Evolutionary conservation across 1,140 invertebrate genomes (phyloP), one percentile per base, ranked within the genome.

Genomic region (Bombus vancouverensis): DNA sequence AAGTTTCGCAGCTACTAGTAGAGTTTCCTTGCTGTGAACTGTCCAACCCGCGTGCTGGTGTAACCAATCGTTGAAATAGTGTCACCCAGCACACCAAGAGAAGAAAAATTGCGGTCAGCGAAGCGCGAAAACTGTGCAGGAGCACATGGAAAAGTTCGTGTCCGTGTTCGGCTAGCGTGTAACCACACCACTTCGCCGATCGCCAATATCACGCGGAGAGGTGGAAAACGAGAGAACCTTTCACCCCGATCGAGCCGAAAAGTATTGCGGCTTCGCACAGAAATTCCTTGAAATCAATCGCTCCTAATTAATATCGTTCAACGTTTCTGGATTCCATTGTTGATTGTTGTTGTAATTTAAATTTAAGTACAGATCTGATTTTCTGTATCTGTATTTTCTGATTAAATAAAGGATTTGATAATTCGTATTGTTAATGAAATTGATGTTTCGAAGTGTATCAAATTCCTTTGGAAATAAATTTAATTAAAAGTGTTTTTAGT

Each of bases 91-190:
- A 22, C 39, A 62, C 32, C 53, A 15, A 12, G 18, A n/a, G 57
- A 39, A 70, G 83, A 80, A 85, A 80, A 85, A 85, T 80, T 65
- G 76, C 22, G 68, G 68, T 42, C 68, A 57, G 15, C 10, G 77
- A 44, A 39, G 66, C 77, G 83, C 44, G 77, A 85, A 85, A 85
- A 72, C 68, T 37, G 77, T 72, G 39, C 59, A 42, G 57, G 37
- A 73, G 65, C 53, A 47, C 32, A 65, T 42, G 25, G 68, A 44
- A 37, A 22, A 28, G 28, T 13, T 72, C 8, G 68, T 32, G 39
- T 65, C 59, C 10, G 37, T 66, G 57, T 8, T 18, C 28, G 57
- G 59, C 25, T 28, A 65, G 39, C 28, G 59, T 37, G 75, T 42
- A 78, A 78, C 75, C 75, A 59, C 75, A 42, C 39, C 37, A 65